Evolutionary conservation across 2,797 vertebrate genomes (phyloP).

Genomic region (Gobio occitaniae): DNA sequence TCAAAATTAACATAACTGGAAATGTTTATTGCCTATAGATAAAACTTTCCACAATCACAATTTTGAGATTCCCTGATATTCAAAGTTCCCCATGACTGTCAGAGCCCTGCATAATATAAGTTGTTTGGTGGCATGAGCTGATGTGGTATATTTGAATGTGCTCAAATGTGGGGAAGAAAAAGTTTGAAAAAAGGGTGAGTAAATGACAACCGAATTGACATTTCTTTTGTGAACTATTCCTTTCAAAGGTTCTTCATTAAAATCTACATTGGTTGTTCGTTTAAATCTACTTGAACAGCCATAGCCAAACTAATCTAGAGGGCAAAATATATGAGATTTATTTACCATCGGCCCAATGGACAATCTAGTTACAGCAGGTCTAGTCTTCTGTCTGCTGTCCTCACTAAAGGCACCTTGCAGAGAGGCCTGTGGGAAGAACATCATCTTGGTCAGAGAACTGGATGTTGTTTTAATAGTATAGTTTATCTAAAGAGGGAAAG

Average conservation of each 20-base stretch:
- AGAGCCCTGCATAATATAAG: not conserved
- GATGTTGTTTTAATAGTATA: not conserved
- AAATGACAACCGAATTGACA: not conserved
- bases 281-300: not conserved
- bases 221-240: not conserved
- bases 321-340: not conserved
- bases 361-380: slow-evolving; percentile 19
- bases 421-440: slow-evolving; percentile 58
- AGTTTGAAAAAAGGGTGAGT: not conserved
- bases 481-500: not conserved
- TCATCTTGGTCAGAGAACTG: not conserved
- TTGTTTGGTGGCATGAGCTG: not conserved
- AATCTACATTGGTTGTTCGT: not conserved
- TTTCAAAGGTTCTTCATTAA: not conserved
- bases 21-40: not conserved
- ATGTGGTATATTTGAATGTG: not conserved
- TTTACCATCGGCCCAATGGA: slow-evolving; percentile 65
- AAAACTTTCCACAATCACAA: not conserved
- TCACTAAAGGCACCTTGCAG: not conserved
- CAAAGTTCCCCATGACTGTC: not conserved
- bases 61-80: not conserved
- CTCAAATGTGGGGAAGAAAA: not conserved
- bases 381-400: slow-evolving; percentile 11
- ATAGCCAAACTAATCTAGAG: not conserved
- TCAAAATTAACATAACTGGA: not conserved